Conservation (phyloP, 2,888 invertebrate species). For the Fragum fragum region DNA sequence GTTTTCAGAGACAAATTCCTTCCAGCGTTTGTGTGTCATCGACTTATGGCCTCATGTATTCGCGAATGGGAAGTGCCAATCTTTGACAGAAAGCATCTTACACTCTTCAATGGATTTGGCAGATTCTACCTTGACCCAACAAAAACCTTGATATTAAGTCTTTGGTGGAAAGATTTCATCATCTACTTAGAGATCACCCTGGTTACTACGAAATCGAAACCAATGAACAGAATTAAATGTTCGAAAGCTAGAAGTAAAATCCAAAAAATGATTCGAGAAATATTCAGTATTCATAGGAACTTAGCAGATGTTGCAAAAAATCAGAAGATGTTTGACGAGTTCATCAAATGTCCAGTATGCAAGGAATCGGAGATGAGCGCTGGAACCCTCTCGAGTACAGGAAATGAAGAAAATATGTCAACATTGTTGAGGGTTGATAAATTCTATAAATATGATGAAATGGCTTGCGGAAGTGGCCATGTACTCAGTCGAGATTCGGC, state of each 20-base stretch:
- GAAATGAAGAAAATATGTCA: background rate
- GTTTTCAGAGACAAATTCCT: background rate
- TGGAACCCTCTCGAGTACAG: background rate
- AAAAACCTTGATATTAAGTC: background rate
- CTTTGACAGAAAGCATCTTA: background rate
- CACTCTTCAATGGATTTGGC: constrained; percentile 15
- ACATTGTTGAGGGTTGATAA: background rate
- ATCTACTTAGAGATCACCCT: background rate
- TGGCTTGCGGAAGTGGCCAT: background rate
- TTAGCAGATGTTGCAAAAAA: background rate
- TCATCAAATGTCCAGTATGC: constrained; percentile 1
- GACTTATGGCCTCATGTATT: constrained; percentile 8
- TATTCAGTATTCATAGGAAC: constrained; percentile 8
- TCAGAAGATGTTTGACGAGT: background rate
- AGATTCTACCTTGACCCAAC: background rate
- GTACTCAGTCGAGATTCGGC: background rate
- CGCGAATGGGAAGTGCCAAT: background rate
- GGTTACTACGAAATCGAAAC: background rate
- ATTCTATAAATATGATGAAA: background rate
- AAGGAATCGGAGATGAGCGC: background rate
- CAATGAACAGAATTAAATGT: background rate
- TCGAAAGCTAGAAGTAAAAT: background rate
- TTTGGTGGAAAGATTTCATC: constrained; percentile 21
- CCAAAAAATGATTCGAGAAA: background rate
- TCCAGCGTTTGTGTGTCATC: constrained; percentile 2